Evolutionary conservation across 1,140 invertebrate species (phyloP), one percentile per base, ranked within the genome.

Genomic region (Drosophila gunungcola): DNA sequence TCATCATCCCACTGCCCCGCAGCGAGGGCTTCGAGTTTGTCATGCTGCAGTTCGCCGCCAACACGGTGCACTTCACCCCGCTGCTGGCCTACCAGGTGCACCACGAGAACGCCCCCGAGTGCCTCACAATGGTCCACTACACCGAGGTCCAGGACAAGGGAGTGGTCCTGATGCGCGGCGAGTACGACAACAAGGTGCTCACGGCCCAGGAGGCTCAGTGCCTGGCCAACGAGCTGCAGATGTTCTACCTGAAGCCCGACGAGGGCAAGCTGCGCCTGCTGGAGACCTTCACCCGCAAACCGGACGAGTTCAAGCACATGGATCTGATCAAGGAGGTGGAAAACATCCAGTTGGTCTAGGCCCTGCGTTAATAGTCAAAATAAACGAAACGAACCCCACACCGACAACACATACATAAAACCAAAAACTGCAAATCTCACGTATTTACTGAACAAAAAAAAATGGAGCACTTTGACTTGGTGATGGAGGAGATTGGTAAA

Each of bases 101-200:
- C 80, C 96, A 97, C 92, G 98, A 98, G 93, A 97, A 98, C 94
- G 96, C 97, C 0, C 97, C 97, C 0, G 97, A 98, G 91, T 98
- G 97, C 92, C 93, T 98, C 16, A 96, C 95, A 2, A 93, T 98
- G 73, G 94, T 95, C 3, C 96, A 98, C 92, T 98, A 97, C 78
- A 95, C 95, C 11, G 98, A 98, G 90, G 93, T 97, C 6, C 93
- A 95, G 34, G 94, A 94, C 36, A 98, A 98, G 93, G 96, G 95
- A 6, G 94, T 98, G 54, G 95, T 98, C 25, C 92, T 98, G 16
- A 97, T 98, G 97, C 94, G 95, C 58, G 97, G 97, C 42, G 97
- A 98, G 92, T 98, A 95, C 93, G 97, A 98, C 91, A 95, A 94
- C 76, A 97, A 98, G 93, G 94, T 96, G 1, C 86, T 97, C 1